Percentiles rank a stretch among this genome's conserved stretches.
These are phyloP conservation scores for Cryptomyrus ogoouensis DNA, from an alignment of 2,113 vertebrate species.

Conservation along the genomic window DNA sequence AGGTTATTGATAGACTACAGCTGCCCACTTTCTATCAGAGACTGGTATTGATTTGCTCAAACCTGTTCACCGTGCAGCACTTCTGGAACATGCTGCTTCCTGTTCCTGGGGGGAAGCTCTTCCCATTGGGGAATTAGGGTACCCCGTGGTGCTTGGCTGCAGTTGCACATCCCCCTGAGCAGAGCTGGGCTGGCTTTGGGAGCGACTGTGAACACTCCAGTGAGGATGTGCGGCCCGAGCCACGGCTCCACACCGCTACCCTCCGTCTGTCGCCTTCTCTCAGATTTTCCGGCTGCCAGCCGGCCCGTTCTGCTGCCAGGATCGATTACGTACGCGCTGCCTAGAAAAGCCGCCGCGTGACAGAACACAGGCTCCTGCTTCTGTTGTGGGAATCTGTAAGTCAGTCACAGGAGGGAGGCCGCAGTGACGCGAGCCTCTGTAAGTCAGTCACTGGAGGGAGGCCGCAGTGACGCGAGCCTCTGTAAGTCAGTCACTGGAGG, in stretches of 20 bases:
- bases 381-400: not conserved
- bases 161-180: not conserved
- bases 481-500: no score
- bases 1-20: slow-evolving; percentile 54
- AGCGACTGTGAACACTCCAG: not conserved
- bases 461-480: not conserved
- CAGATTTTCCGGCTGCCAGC: not conserved
- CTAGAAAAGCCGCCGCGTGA: not conserved
- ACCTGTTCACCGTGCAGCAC: slow-evolving; percentile 28
- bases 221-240: not conserved
- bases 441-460: not conserved
- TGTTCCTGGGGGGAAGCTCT: slow-evolving; percentile 21
- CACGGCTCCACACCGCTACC: not conserved
- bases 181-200: not conserved
- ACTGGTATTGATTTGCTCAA: slow-evolving; percentile 65
- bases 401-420: not conserved
- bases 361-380: not conserved
- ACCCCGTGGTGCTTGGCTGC: not conserved
- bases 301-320: not conserved
- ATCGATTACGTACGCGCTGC: not conserved
- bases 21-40: slow-evolving; percentile 56
- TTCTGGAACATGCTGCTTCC: slow-evolving; percentile 23
- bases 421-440: not conserved
- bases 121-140: not conserved
- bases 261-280: not conserved